Evolutionary conservation across 2,113 vertebrate genomes (phyloP), one percentile per base, ranked within the genome.

Genomic region (Lagopus leucura): DNA sequence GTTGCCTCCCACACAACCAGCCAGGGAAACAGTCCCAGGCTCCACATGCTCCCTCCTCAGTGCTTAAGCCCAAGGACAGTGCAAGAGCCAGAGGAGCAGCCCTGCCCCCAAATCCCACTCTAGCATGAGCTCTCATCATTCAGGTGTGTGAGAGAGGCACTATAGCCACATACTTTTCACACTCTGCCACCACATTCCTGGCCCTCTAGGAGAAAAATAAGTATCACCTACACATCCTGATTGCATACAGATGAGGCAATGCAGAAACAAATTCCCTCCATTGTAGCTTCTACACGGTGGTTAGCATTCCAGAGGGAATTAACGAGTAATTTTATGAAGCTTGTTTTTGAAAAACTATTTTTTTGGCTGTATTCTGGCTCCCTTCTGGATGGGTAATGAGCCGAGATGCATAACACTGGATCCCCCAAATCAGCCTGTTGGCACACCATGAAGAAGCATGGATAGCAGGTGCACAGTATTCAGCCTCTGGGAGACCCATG

Each of bases 371-470:
- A 55, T 78, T 47, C 50, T 90, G 28, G 10, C 16, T 86, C 63
- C 70, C 10, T 16, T 47, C 30, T 75, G 50, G 25, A 45, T 55
- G 24, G 20, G 13, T 73, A 82, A 36, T 34, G 11, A 24, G 43
- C 40, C 58, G 40, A 82, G 54, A 54, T 28, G 58, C 14, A 12
- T 5, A 69, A 48, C 43, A 76, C n/a, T 12, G 57, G 78, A 76
- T 54, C 30, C 45, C 32, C 28, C 11, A 32, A 17, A 73, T 40
- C 57, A 63, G 87, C 11, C 30, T 78, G 42, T 25, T 81, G 22
- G 24, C 0, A 0, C 14, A n/a, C 28, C 8, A 11, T 2, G 5
- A 63, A 65, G n/a, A n/a, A 45, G n/a, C 0, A 0, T 38, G 8
- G 5, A 38, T 13, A 69, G 57, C 32, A 79, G 36, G 36, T 38